phyloP scores from a whole-genome alignment of 2,888 invertebrate species.

The Morpho helenor region DNA sequence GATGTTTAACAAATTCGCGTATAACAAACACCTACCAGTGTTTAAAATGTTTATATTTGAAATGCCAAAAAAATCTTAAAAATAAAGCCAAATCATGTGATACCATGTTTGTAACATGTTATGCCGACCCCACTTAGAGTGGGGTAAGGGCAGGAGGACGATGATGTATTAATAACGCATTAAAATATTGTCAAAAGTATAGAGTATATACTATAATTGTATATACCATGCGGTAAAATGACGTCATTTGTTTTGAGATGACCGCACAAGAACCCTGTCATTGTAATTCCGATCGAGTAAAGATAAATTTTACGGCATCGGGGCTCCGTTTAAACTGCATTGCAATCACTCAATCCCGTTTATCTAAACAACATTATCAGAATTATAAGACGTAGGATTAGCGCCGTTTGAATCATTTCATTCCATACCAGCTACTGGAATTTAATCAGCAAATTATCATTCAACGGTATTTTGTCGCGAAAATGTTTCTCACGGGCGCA shows the following conservation, averaged over 20 bases:
- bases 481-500: slow-evolving; percentile 28
- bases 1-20: too few relatives aligned
- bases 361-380: slow-evolving; percentile 29
- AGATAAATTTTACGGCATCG: slow-evolving; percentile 28
- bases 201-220: too few relatives aligned
- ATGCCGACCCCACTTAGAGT: too few relatives aligned
- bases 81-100: too few relatives aligned
- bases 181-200: too few relatives aligned
- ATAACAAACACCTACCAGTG: too few relatives aligned
- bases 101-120: too few relatives aligned
- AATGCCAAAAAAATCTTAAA: too few relatives aligned
- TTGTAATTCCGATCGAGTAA: slow-evolving; percentile 29
- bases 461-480: slow-evolving; percentile 23
- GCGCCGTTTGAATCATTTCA: slow-evolving; percentile 26
- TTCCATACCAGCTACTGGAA: slow-evolving; percentile 26
- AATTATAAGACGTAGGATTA: slow-evolving; percentile 27
- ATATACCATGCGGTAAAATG: too few relatives aligned
- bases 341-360: slow-evolving; percentile 31
- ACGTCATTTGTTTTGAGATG: neutral
- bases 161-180: too few relatives aligned
- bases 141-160: too few relatives aligned
- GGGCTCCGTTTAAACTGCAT: slow-evolving; percentile 29
- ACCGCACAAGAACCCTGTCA: slow-evolving; percentile 12
- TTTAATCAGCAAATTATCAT: slow-evolving; percentile 30
- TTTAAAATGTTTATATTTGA: too few relatives aligned